phyloP scores from a whole-genome alignment of 2,797 vertebrate genomes.

The Poeciliopsis paucimaculata region DNA sequence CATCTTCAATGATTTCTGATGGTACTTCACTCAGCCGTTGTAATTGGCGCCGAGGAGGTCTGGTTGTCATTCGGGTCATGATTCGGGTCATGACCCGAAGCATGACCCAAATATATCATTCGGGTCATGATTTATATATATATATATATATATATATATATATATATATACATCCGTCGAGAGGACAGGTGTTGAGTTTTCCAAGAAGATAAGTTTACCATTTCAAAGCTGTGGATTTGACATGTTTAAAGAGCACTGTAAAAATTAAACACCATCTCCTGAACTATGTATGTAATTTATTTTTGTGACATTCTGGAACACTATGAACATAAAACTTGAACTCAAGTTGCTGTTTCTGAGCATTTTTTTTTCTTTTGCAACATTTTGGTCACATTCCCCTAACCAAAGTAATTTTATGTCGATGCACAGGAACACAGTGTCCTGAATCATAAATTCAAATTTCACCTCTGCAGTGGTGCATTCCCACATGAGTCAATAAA shows the following conservation, averaged over 20 bases:
- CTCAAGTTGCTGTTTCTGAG: slow-evolving; percentile 43
- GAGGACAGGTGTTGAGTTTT: slow-evolving; percentile 50
- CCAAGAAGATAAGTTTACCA: slow-evolving; percentile 54
- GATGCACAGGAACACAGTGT: slow-evolving; percentile 24
- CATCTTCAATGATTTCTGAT: too few relatives aligned
- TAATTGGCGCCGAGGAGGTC: too few relatives aligned
- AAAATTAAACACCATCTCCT: slow-evolving; percentile 39
- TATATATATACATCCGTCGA: neutral
- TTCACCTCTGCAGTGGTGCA: slow-evolving; percentile 10
- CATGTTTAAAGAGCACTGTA: slow-evolving; percentile 31
- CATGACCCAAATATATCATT: too few relatives aligned
- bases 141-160: too few relatives aligned
- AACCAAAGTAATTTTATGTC: slow-evolving; percentile 34
- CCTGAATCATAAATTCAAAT: slow-evolving; percentile 35
- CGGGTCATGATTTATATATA: too few relatives aligned
- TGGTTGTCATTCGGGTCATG: too few relatives aligned
- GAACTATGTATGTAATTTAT: slow-evolving; percentile 43
- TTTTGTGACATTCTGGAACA: slow-evolving; percentile 58
- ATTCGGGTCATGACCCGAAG: too few relatives aligned
- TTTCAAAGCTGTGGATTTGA: slow-evolving; percentile 43
- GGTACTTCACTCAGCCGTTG: too few relatives aligned
- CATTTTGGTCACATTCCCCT: slow-evolving; percentile 40
- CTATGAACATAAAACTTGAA: slow-evolving; percentile 35
- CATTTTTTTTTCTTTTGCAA: slow-evolving; percentile 37
- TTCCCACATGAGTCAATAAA: slow-evolving; percentile 1